phyloP scores from a whole-genome alignment of 1,140 invertebrate species.

The Solenopsis fugax region DNA sequence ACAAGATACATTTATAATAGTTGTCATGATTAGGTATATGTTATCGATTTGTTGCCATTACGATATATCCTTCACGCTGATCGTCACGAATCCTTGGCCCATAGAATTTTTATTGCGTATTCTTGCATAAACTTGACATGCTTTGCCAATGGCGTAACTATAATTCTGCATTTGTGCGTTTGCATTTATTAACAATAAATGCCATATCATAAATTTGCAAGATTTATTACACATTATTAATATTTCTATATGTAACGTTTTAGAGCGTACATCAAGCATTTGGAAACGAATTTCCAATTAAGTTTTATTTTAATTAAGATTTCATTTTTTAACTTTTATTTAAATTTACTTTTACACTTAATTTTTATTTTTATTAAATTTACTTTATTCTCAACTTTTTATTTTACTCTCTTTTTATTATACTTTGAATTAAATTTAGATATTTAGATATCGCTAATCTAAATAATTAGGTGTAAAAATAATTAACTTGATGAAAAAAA shows the following conservation, averaged over 20 bases:
- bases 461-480: not conserved
- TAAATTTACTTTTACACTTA: not conserved
- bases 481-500: not conserved
- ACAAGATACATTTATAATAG: not conserved
- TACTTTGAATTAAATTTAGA: not conserved
- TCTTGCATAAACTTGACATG: conserved; percentile 31
- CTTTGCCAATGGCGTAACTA: not conserved
- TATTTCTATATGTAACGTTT: not conserved
- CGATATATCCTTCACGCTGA: not conserved
- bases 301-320: not conserved
- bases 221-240: not conserved
- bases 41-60: not conserved
- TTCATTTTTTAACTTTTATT: not conserved
- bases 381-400: not conserved
- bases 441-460: not conserved
- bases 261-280: not conserved
- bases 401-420: not conserved
- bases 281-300: not conserved
- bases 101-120: conserved; percentile 25
- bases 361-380: conserved; percentile 4
- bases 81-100: conserved; percentile 23
- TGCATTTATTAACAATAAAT: conserved; percentile 12
- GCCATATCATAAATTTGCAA: not conserved
- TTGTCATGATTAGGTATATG: not conserved
- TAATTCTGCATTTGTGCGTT: not conserved